phyloP scores from a whole-genome alignment of 2,113 vertebrate species.

The Excalfactoria chinensis region DNA sequence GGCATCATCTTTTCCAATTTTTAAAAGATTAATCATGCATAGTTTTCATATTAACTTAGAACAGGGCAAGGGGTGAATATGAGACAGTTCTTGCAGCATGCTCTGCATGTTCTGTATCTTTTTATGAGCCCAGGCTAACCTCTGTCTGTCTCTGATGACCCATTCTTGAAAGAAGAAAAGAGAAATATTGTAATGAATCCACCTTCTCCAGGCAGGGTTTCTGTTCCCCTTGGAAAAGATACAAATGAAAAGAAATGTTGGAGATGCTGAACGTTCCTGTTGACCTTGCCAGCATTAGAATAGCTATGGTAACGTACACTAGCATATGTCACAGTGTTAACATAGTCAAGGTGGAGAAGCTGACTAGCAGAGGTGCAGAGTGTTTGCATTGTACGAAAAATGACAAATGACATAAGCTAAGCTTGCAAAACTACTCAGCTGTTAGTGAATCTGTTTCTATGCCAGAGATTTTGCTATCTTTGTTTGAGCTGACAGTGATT shows the following conservation, averaged over 20 bases:
- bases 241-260: not conserved
- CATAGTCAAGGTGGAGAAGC: not conserved
- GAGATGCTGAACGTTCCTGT: not conserved
- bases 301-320: accelerated
- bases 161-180: not conserved
- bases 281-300: not conserved
- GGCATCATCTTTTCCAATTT: conserved; percentile 45
- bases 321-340: not conserved
- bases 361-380: not conserved
- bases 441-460: not conserved
- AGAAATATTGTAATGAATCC: not conserved
- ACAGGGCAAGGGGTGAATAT: not conserved
- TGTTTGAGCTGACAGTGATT: not conserved
- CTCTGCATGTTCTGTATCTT: not conserved
- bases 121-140: not conserved
- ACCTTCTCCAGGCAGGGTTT: not conserved
- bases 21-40: conserved; percentile 2
- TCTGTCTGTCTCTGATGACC: not conserved
- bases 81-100: not conserved
- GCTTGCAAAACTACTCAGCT: not conserved
- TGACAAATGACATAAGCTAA: not conserved
- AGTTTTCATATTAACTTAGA: conserved; percentile 26
- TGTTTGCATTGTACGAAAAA: not conserved
- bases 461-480: not conserved
- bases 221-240: not conserved